Evolutionary conservation across 1,140 invertebrate genomes (phyloP).

Genomic region (Drosophila quadrilineata): DNA sequence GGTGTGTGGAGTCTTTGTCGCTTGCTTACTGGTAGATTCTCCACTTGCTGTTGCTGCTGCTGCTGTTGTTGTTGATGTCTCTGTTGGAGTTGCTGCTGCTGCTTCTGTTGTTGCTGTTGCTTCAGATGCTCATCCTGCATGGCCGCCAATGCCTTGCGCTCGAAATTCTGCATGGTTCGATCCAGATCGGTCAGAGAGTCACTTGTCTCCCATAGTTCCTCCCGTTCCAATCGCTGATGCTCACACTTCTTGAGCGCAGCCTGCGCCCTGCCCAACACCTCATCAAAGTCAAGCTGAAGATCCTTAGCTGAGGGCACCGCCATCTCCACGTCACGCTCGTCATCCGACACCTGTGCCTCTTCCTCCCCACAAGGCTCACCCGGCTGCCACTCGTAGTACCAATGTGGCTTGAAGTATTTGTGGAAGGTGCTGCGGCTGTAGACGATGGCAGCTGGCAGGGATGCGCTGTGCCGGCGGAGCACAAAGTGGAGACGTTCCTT

Average conservation of each 20-base stretch:
- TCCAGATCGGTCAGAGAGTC: neutral
- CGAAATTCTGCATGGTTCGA: neutral
- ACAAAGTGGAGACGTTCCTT: slow-evolving; percentile 22
- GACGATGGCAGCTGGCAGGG: slow-evolving; percentile 14
- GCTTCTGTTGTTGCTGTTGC: neutral
- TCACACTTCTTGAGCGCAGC: slow-evolving; percentile 8
- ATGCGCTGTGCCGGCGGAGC: neutral
- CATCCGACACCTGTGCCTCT: neutral
- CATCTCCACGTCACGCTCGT: neutral
- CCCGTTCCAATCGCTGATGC: slow-evolving; percentile 4
- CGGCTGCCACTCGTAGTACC: slow-evolving; percentile 46
- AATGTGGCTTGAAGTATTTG: slow-evolving; percentile 11
- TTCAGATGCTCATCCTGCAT: neutral
- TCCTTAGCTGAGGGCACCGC: neutral
- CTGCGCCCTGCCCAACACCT: slow-evolving; percentile 34
- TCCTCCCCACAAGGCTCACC: neutral
- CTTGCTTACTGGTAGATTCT: slow-evolving; percentile 4
- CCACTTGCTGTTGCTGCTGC: neutral
- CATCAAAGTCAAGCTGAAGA: slow-evolving; percentile 4
- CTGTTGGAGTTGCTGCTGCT: neutral
- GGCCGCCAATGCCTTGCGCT: neutral
- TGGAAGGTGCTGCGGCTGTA: slow-evolving; percentile 24
- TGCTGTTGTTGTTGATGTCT: neutral
- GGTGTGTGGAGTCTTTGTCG: slow-evolving; percentile 4
- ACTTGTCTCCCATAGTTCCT: slow-evolving; percentile 31